phyloP scores from a whole-genome alignment of 2,888 invertebrate species.

The Nymphalis polychloros region DNA sequence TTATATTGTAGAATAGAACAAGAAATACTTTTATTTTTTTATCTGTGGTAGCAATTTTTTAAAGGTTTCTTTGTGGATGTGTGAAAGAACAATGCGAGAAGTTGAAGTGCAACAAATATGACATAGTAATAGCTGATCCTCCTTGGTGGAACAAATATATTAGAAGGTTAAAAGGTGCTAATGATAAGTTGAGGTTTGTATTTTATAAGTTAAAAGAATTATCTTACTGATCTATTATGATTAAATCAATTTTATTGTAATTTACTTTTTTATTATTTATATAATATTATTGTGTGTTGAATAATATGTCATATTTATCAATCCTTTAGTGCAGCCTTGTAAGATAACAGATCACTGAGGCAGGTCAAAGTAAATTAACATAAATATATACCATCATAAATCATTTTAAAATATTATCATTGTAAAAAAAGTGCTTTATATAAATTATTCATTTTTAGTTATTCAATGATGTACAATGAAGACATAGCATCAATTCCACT shows the following conservation, averaged over 20 bases:
- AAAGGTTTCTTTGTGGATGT: constrained; percentile 84
- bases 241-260: no score
- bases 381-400: no score
- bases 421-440: no score
- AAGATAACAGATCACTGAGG: no score
- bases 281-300: background rate
- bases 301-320: no score
- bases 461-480: constrained; percentile 89
- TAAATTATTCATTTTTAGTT: constrained; percentile 73
- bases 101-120: constrained; percentile 81
- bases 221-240: no score
- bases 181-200: constrained; percentile 82
- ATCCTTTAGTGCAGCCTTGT: no score
- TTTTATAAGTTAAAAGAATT: background rate
- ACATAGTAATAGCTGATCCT: constrained; percentile 94
- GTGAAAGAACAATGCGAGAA: constrained; percentile 77
- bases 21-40: no score
- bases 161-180: constrained; percentile 86
- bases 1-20: no score
- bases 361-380: no score
- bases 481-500: constrained; percentile 88
- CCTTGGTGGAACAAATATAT: constrained; percentile 99
- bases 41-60: constrained; percentile 45
- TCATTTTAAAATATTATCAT: no score
- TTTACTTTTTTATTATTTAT: background rate